Evolutionary conservation across 2,888 invertebrate species (phyloP).

Genomic region (Platycheirus rosarum): DNA sequence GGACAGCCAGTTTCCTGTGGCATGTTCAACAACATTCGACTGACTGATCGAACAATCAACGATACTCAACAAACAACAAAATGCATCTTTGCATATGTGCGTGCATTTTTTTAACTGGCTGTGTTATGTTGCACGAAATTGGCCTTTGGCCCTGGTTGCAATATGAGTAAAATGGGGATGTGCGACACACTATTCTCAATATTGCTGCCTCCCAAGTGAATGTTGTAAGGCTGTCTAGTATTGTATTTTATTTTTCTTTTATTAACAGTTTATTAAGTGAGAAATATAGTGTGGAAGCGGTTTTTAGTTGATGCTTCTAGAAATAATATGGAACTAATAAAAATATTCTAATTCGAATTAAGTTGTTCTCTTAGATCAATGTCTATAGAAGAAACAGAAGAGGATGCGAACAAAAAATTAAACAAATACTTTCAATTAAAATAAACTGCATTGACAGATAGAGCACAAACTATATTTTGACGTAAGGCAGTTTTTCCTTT

Average conservation of each 20-base stretch:
- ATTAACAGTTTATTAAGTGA: neutral
- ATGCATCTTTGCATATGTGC: slow-evolving; percentile 51
- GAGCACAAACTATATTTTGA: too few relatives aligned
- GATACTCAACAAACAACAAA: slow-evolving; percentile 29
- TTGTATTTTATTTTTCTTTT: neutral
- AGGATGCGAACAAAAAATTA: too few relatives aligned
- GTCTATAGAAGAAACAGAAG: too few relatives aligned
- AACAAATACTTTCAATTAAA: too few relatives aligned
- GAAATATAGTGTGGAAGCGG: neutral
- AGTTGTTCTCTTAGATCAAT: too few relatives aligned
- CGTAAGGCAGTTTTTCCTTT: too few relatives aligned
- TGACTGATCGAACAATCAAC: slow-evolving; percentile 43
- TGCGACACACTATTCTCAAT: slow-evolving; percentile 44
- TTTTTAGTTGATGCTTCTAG: too few relatives aligned
- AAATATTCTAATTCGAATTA: too few relatives aligned
- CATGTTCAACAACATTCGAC: neutral
- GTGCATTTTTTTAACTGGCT: neutral
- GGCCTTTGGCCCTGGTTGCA: slow-evolving; percentile 10
- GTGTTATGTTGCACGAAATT: slow-evolving; percentile 10
- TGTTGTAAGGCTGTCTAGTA: neutral
- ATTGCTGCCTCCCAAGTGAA: slow-evolving; percentile 3
- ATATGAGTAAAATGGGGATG: neutral
- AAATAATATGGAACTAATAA: too few relatives aligned
- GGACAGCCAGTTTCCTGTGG: slow-evolving; percentile 49
- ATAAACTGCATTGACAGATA: too few relatives aligned